Evolutionary conservation across 2,888 invertebrate genomes (phyloP), one percentile per base, ranked within the genome.

Genomic region (Ligdia adustata): DNA sequence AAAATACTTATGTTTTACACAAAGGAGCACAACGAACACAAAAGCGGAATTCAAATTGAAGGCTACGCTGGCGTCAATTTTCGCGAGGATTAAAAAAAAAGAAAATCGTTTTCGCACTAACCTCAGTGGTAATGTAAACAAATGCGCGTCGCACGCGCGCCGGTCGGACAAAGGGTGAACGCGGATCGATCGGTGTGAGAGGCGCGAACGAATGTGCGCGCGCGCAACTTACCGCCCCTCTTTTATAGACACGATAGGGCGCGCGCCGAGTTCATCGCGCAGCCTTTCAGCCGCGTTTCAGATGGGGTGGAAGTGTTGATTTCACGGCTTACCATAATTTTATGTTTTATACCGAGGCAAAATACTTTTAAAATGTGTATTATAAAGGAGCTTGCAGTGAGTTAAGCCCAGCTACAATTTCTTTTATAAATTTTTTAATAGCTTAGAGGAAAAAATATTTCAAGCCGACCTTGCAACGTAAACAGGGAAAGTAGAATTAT

Each of bases 231-330:
- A 48, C 39, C 69, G 51, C 60, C n/a, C n/a, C 66, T 46, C 72
- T 86, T 89, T 72, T 88, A 89, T 88, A 87, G 63, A 72, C 72
- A 66, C 71, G 87, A 84, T 84, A 86, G 83, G 72, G 65, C 73
- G 66, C 57, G 55, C 62, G 64, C 70, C 72, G 72, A 73, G 72
- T 72, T 58, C 62, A 62, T 50, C 52, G 9, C 22, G 41, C 53
- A 24, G 46, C 39, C 49, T 49, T 44, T 49, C 22, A 22, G 7
- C 22, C 22, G 7, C 22, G 18, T 6, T 4, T 6, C 4, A 16
- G 18, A n/a, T n/a, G n/a, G n/a, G n/a, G n/a, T n/a, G n/a, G n/a
- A n/a, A n/a, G n/a, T n/a, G n/a, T n/a, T n/a, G n/a, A n/a, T n/a
- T n/a, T n/a, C n/a, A n/a, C n/a, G n/a, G n/a, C n/a, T n/a, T n/a